Evolutionary conservation across 2,797 vertebrate genomes (phyloP).

Genomic region (Furcifer pardalis): DNA sequence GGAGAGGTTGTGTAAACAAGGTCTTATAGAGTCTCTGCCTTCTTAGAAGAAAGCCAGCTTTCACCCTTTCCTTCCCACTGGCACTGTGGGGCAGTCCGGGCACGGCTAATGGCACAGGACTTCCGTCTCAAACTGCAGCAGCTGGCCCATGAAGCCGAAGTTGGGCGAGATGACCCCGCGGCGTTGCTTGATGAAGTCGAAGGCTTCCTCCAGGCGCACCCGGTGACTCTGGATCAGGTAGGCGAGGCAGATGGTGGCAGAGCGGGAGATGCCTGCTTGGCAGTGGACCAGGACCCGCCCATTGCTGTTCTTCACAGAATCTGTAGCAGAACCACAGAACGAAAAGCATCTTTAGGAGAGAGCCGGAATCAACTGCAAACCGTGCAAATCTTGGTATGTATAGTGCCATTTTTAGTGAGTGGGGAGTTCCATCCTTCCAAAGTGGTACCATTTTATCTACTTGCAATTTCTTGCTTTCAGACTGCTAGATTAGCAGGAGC

Average conservation of each 20-base stretch:
- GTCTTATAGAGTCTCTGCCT: not conserved
- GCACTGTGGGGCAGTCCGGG: not conserved
- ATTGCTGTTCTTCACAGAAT: slow-evolving; percentile 83
- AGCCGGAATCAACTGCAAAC: not conserved
- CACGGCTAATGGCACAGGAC: slow-evolving; percentile 78
- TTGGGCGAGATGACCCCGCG: slow-evolving; percentile 88
- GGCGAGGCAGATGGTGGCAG: slow-evolving; percentile 89
- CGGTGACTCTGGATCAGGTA: slow-evolving; percentile 86
- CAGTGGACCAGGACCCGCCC: slow-evolving; percentile 90
- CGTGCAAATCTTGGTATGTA: too few relatives aligned
- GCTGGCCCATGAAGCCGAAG: slow-evolving; percentile 89
- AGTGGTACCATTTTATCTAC: too few relatives aligned
- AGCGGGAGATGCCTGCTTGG: slow-evolving; percentile 89
- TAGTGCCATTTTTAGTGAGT: too few relatives aligned
- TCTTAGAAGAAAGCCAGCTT: not conserved
- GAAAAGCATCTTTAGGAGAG: not conserved
- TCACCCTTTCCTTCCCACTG: not conserved
- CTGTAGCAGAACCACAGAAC: slow-evolving; percentile 58
- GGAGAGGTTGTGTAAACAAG: slow-evolving; percentile 19
- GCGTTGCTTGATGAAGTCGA: slow-evolving; percentile 86
- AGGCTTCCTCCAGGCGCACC: slow-evolving; percentile 85
- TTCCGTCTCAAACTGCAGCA: slow-evolving; percentile 88
- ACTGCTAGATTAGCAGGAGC: too few relatives aligned
- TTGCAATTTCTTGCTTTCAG: too few relatives aligned
- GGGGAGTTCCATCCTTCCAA: too few relatives aligned